Percentiles rank a stretch among this genome's conserved stretches.
These are phyloP conservation scores for Drosophila sp. DNA, from an alignment of 1,140 invertebrate genomes.

Conservation along the genomic window DNA sequence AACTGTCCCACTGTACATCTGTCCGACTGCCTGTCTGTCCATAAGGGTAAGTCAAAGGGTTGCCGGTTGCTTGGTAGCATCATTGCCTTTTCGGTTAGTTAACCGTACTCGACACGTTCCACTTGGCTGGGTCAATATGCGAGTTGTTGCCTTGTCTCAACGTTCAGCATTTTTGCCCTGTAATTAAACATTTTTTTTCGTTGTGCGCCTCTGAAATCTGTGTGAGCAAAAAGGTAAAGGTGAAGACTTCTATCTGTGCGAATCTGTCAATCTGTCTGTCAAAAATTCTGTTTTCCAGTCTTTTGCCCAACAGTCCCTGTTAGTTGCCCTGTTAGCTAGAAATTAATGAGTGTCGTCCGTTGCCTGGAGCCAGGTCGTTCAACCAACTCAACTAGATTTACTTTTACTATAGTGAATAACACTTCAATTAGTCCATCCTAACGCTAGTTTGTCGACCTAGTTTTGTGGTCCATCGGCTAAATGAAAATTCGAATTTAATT, in stretches of 20 bases:
- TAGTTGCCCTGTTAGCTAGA: slow-evolving; percentile 35
- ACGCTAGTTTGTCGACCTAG: slow-evolving; percentile 55
- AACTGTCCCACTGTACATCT: slow-evolving; percentile 47
- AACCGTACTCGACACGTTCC: slow-evolving; percentile 78
- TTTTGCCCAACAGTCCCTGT: slow-evolving; percentile 19
- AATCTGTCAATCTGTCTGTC: slow-evolving; percentile 1
- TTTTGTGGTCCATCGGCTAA: slow-evolving; percentile 35
- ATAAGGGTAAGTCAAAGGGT: slow-evolving; percentile 63
- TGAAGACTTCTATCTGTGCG: slow-evolving; percentile 48
- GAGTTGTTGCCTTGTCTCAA: slow-evolving; percentile 45
- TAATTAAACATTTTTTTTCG: slow-evolving; percentile 71
- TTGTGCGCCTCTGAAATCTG: slow-evolving; percentile 33
- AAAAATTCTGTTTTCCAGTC: slow-evolving; percentile 4
- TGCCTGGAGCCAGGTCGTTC: slow-evolving; percentile 53
- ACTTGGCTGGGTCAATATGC: slow-evolving; percentile 73
- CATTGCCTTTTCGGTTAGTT: slow-evolving; percentile 72
- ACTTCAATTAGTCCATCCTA: slow-evolving; percentile 61
- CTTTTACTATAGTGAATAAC: slow-evolving; percentile 47
- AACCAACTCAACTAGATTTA: slow-evolving; percentile 43
- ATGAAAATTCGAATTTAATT: slow-evolving; percentile 67
- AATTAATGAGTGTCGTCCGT: slow-evolving; percentile 67
- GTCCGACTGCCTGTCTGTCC: slow-evolving; percentile 9
- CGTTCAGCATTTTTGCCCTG: slow-evolving; percentile 56
- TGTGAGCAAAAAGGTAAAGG: slow-evolving; percentile 46
- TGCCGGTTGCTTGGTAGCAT: slow-evolving; percentile 20